Conservation (phyloP, 2,888 invertebrate species). For the Smittia aterrima region DNA sequence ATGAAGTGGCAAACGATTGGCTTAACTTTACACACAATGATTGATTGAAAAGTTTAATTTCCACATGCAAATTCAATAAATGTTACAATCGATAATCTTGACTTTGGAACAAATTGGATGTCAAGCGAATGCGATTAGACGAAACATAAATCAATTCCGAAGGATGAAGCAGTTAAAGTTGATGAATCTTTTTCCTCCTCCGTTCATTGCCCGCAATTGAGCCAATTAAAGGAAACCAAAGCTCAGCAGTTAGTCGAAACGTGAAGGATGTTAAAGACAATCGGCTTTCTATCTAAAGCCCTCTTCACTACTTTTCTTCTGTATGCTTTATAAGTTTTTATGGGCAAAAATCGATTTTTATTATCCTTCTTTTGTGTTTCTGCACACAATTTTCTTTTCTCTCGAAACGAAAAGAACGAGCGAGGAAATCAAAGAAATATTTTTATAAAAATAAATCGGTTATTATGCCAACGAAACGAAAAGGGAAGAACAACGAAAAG, state of each 20-base stretch:
- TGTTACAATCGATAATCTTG: too few relatives aligned
- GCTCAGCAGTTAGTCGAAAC: constrained; percentile 40
- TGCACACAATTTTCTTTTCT: background rate
- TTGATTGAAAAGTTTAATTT: too few relatives aligned
- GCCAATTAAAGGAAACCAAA: background rate
- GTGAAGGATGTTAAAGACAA: constrained; percentile 45
- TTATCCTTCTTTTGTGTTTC: constrained; percentile 35
- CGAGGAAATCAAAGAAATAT: background rate
- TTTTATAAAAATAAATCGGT: constrained; percentile 36
- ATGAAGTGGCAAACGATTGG: too few relatives aligned
- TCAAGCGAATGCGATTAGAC: too few relatives aligned
- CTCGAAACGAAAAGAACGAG: background rate
- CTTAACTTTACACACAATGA: too few relatives aligned
- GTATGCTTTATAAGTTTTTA: background rate
- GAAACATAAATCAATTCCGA: too few relatives aligned
- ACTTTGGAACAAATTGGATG: too few relatives aligned
- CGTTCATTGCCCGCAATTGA: too few relatives aligned
- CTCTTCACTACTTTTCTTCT: background rate
- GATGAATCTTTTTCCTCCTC: too few relatives aligned
- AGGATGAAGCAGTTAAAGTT: too few relatives aligned
- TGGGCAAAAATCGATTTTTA: constrained; percentile 35
- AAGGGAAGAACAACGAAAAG: too few relatives aligned
- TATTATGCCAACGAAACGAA: constrained; percentile 22
- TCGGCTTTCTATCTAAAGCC: constrained; percentile 22
- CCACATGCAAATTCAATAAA: too few relatives aligned